Conservation (phyloP, 1,140 invertebrate species). For the Teleopsis dalmanni region DNA sequence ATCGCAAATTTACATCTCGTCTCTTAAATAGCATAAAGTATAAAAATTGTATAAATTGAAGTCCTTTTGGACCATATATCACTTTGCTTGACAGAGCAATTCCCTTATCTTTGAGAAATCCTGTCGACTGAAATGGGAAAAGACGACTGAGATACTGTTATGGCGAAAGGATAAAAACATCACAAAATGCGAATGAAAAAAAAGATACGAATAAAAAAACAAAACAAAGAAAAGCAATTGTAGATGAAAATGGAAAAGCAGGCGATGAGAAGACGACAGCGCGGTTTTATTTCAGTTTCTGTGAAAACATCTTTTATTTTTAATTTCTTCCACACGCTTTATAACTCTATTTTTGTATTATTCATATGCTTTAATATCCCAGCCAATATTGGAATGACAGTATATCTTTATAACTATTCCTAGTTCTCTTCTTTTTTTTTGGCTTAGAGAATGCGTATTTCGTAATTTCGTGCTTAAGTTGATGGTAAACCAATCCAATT, state of each 20-base stretch:
- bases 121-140: conserved; percentile 40
- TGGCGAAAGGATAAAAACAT: too few species aligned
- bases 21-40: conserved; percentile 22
- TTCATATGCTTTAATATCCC: too few species aligned
- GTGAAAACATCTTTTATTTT: too few species aligned
- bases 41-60: conserved; percentile 45
- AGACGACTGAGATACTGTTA: conserved; percentile 4
- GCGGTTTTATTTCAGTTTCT: too few species aligned
- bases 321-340: too few species aligned
- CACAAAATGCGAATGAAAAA: background rate
- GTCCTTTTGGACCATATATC: conserved; percentile 44
- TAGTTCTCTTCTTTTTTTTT: background rate
- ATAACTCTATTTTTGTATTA: too few species aligned
- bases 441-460: too few species aligned
- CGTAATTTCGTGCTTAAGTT: too few species aligned
- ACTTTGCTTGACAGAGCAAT: conserved; percentile 45
- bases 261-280: background rate
- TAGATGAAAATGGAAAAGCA: background rate
- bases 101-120: conserved; percentile 45
- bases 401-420: too few species aligned
- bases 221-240: background rate
- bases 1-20: conserved; percentile 36
- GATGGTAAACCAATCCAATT: too few species aligned
- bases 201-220: background rate
- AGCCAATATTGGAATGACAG: too few species aligned